phyloP scores from a whole-genome alignment of 2,797 vertebrate genomes.

The Pagetopsis macropterus region DNA sequence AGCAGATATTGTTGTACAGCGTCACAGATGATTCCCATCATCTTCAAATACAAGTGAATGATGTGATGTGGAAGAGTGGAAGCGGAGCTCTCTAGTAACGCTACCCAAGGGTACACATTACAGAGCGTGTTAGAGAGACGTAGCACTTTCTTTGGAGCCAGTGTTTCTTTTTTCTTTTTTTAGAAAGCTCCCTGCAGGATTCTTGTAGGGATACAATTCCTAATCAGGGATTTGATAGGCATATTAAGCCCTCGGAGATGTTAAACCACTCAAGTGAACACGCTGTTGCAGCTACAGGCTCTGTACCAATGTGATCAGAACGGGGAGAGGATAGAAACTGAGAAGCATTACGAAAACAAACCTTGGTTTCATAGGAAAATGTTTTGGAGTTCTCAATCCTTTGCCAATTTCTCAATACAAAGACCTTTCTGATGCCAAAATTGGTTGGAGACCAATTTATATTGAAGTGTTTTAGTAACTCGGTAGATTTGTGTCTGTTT shows the following conservation, averaged over 20 bases:
- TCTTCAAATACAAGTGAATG: conserved; percentile 35
- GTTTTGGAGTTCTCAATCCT: conserved; percentile 41
- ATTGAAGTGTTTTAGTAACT: conserved; percentile 67
- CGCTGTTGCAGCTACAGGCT: conserved; percentile 54
- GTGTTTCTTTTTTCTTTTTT: conserved; percentile 25
- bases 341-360: conserved; percentile 49
- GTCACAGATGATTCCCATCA: conserved; percentile 27
- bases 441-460: conserved; percentile 64
- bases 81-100: conserved; percentile 34
- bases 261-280: conserved; percentile 75
- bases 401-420: conserved; percentile 65
- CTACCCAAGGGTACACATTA: conserved; percentile 52
- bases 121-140: conserved; percentile 52
- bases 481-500: conserved; percentile 69
- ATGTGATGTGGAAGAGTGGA: conserved; percentile 21
- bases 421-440: conserved; percentile 72
- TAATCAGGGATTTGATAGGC: conserved; percentile 73
- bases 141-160: conserved; percentile 68
- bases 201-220: conserved; percentile 68
- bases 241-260: conserved; percentile 67
- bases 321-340: conserved; percentile 21
- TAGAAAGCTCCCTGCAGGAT: conserved; percentile 58
- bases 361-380: conserved; percentile 28
- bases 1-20: conserved; percentile 20
- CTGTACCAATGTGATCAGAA: conserved; percentile 47